Evolutionary conservation across 2,113 vertebrate genomes (phyloP).

Genomic region (Athene cunicularia): DNA sequence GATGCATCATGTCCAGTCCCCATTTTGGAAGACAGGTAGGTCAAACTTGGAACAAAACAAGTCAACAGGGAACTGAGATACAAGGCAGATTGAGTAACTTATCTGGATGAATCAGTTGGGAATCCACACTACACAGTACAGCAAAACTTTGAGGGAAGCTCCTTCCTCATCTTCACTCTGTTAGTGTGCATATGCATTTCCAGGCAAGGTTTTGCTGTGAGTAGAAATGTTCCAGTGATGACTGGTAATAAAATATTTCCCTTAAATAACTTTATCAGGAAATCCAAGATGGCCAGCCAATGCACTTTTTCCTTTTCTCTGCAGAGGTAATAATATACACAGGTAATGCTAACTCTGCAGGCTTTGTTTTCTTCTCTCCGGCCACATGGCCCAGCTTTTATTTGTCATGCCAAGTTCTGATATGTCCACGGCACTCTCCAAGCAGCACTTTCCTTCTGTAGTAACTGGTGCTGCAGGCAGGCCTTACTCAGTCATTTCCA

Average conservation of each 20-base stretch:
- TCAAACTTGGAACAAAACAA: background rate
- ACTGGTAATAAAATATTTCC: background rate
- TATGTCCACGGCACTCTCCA: background rate
- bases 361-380: background rate
- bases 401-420: background rate
- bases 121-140: background rate
- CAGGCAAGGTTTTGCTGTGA: background rate
- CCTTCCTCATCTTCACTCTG: background rate
- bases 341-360: background rate
- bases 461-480: background rate
- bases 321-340: background rate
- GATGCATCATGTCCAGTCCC: background rate
- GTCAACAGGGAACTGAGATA: background rate
- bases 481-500: background rate
- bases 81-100: background rate
- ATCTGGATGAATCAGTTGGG: rapidly evolving
- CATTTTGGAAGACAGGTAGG: background rate
- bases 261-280: background rate
- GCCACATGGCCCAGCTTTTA: background rate
- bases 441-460: background rate
- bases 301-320: background rate
- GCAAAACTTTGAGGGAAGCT: background rate
- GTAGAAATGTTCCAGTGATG: background rate
- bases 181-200: background rate
- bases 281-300: background rate